phyloP scores from a whole-genome alignment of 2,797 vertebrate genomes.

The Xenopus petersii region DNA sequence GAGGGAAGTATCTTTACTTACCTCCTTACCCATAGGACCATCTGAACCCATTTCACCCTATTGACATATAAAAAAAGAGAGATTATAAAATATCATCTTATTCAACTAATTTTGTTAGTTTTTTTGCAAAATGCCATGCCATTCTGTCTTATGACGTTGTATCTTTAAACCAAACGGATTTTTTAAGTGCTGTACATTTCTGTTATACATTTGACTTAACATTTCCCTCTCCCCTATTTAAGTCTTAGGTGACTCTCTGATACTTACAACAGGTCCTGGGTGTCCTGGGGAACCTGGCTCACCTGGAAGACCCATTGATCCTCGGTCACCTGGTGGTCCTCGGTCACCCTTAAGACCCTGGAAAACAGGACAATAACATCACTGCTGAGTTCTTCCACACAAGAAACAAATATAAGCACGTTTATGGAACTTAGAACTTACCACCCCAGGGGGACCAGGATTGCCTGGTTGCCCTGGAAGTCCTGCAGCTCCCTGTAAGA shows the following conservation, averaged over 20 bases:
- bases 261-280: slow-evolving; percentile 80
- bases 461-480: slow-evolving; percentile 71
- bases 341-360: slow-evolving; percentile 88
- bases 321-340: slow-evolving; percentile 82
- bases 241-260: background rate
- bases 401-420: background rate
- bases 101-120: no score
- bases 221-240: no score
- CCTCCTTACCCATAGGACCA: slow-evolving; percentile 84
- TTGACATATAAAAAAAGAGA: background rate
- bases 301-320: slow-evolving; percentile 79
- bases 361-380: background rate
- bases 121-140: no score
- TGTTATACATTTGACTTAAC: no score
- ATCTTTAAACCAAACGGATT: no score
- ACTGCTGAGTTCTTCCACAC: no score
- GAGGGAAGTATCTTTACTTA: slow-evolving; percentile 48
- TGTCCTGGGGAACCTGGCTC: slow-evolving; percentile 84
- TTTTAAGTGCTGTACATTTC: no score
- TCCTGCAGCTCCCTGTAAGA: slow-evolving; percentile 68
- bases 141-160: no score
- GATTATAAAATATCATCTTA: no score
- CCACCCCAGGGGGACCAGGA: slow-evolving; percentile 68
- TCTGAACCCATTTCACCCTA: slow-evolving; percentile 87
- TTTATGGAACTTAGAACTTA: slow-evolving; percentile 55